These are phyloP conservation scores for Phrynocephalus guinanensis DNA, from an alignment of 2,797 vertebrate genomes.

Conservation along the genomic window DNA sequence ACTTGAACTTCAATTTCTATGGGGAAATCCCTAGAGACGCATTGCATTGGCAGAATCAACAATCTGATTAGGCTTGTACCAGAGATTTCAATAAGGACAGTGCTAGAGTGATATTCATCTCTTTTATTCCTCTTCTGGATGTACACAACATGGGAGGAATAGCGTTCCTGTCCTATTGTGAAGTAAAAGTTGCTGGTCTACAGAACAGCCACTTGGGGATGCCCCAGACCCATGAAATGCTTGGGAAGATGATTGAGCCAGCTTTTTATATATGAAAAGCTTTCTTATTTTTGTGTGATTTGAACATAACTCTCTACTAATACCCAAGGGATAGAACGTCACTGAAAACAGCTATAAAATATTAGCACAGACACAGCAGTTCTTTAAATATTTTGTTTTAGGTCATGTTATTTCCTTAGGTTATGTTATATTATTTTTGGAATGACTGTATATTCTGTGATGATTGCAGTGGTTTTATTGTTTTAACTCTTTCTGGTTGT, in stretches of 20 bases:
- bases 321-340: not conserved
- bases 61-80: not conserved
- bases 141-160: not conserved
- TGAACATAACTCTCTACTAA: not conserved
- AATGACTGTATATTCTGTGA: not conserved
- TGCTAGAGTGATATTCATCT: too few relatives aligned
- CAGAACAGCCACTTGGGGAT: not conserved
- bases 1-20: not conserved
- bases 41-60: not conserved
- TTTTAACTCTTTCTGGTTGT: not conserved
- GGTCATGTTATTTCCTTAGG: not conserved
- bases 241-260: not conserved
- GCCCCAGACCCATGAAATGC: not conserved
- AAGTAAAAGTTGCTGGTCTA: not conserved
- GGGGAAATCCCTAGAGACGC: not conserved
- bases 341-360: not conserved
- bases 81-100: not conserved
- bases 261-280: not conserved
- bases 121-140: not conserved
- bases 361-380: not conserved
- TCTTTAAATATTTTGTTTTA: not conserved
- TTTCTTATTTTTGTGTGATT: not conserved
- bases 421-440: not conserved
- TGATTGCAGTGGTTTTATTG: not conserved
- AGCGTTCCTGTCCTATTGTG: not conserved